Conservation (phyloP, 2,113 vertebrate species). For the Sebastes schlegelii region DNA sequence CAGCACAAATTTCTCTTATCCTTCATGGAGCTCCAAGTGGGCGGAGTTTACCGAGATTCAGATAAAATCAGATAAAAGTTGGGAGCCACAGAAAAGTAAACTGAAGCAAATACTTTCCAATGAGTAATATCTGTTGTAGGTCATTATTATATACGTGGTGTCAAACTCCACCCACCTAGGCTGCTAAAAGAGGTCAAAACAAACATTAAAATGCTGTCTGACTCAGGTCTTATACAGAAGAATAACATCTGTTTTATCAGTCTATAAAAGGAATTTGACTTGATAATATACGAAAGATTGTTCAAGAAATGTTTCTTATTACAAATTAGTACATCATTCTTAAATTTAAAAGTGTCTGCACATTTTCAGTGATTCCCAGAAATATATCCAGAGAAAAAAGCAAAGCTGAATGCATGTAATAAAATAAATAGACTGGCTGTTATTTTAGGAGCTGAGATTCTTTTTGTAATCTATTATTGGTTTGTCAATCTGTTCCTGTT, state of each 20-base stretch:
- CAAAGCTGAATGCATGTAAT: not conserved
- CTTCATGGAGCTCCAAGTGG: conserved; percentile 37
- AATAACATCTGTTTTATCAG: not conserved
- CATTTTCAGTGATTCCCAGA: not conserved
- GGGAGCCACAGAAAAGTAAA: conserved; percentile 13
- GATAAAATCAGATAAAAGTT: conserved; percentile 44
- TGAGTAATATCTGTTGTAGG: conserved; percentile 59
- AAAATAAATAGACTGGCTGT: not conserved
- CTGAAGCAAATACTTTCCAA: conserved; percentile 37
- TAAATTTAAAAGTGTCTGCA: not conserved
- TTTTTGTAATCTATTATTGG: too few relatives aligned
- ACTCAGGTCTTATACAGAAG: not conserved
- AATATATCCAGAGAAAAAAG: not conserved
- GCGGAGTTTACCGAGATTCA: conserved; percentile 49
- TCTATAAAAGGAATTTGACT: not conserved
- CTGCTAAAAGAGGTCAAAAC: conserved; percentile 26
- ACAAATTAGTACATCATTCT: rapidly evolving
- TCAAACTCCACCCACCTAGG: conserved; percentile 40
- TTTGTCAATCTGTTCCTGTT: not conserved
- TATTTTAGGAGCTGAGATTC: not conserved
- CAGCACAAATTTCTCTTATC: conserved; percentile 40
- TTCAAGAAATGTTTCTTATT: not conserved
- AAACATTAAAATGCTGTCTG: conserved; percentile 16
- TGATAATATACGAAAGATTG: not conserved
- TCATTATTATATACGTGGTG: conserved; percentile 21